Percentiles rank a stretch among this genome's conserved stretches.
phyloP scores from a whole-genome alignment of 2,888 invertebrate species.

The Scrobipalpa atriplicella region DNA sequence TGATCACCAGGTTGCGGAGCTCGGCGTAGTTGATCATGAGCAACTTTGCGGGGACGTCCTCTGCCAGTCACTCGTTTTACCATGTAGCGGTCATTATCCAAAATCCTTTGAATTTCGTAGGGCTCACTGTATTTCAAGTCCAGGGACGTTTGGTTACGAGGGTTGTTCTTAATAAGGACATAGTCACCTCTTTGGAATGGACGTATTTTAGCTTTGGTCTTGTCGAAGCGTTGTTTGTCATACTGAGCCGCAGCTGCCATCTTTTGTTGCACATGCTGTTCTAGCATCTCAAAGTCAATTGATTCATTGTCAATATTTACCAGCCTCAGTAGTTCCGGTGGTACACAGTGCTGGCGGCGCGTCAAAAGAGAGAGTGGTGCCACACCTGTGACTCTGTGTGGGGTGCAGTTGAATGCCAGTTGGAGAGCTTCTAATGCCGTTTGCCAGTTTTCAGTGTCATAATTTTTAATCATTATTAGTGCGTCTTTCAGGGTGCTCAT shows the following conservation, averaged over 20 bases:
- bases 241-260: conserved; percentile 30
- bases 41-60: conserved; percentile 38
- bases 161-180: conserved; percentile 41
- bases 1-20: conserved; percentile 36
- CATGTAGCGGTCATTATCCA: conserved; percentile 38
- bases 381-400: conserved; percentile 35
- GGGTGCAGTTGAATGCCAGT: conserved; percentile 40
- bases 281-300: conserved; percentile 34
- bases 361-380: conserved; percentile 38
- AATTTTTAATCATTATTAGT: conserved; percentile 36
- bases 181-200: conserved; percentile 34
- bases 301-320: conserved; percentile 33
- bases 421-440: conserved; percentile 37
- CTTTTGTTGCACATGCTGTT: conserved; percentile 35
- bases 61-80: conserved; percentile 35
- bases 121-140: conserved; percentile 38
- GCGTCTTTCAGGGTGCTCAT: conserved; percentile 36
- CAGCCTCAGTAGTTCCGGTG: conserved; percentile 35
- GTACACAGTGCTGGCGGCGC: conserved; percentile 35
- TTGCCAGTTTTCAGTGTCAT: conserved; percentile 39
- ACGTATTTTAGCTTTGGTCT: conserved; percentile 30
- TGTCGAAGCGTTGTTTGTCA: conserved; percentile 36
- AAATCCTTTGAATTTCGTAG: conserved; percentile 33
- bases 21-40: conserved; percentile 38
- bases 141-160: conserved; percentile 37